A percentile compares a stretch with the other conserved stretches of the same genome.
phyloP scores from a whole-genome alignment of 2,888 invertebrate species.

The Ferdinandea cuprea region DNA sequence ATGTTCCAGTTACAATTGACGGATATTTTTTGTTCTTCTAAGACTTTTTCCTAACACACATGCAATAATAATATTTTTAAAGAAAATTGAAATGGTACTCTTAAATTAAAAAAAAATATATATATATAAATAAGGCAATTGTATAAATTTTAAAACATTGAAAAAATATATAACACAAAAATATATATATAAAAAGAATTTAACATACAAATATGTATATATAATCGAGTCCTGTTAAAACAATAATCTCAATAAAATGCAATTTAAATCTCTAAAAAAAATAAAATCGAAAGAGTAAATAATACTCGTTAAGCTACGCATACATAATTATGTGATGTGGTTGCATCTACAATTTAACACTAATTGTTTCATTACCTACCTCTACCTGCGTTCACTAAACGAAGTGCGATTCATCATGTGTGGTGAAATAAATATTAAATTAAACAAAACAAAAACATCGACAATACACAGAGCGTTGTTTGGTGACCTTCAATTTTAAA shows the following conservation, averaged over 20 bases:
- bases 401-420: slow-evolving; percentile 10
- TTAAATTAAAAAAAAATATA: neutral
- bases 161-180: slow-evolving; percentile 16
- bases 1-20: slow-evolving; percentile 62
- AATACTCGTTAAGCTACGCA: slow-evolving; percentile 21
- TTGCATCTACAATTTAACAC: slow-evolving; percentile 5
- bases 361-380: neutral
- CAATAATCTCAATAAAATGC: slow-evolving; percentile 65
- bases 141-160: slow-evolving; percentile 14
- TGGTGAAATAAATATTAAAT: slow-evolving; percentile 54
- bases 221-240: slow-evolving; percentile 52
- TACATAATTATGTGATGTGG: neutral
- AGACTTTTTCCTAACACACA: neutral
- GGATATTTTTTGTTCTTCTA: slow-evolving; percentile 25
- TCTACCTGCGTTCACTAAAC: slow-evolving; percentile 16
- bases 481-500: slow-evolving; percentile 72
- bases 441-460: slow-evolving; percentile 26
- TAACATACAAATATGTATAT: neutral
- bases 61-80: neutral
- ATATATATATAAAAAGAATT: slow-evolving; percentile 23
- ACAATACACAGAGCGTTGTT: neutral
- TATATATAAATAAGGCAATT: neutral
- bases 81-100: neutral
- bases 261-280: slow-evolving; percentile 33
- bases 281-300: slow-evolving; percentile 16